Evolutionary conservation across 2,797 vertebrate genomes (phyloP).

Genomic region (Hypotaenidia okinawae): DNA sequence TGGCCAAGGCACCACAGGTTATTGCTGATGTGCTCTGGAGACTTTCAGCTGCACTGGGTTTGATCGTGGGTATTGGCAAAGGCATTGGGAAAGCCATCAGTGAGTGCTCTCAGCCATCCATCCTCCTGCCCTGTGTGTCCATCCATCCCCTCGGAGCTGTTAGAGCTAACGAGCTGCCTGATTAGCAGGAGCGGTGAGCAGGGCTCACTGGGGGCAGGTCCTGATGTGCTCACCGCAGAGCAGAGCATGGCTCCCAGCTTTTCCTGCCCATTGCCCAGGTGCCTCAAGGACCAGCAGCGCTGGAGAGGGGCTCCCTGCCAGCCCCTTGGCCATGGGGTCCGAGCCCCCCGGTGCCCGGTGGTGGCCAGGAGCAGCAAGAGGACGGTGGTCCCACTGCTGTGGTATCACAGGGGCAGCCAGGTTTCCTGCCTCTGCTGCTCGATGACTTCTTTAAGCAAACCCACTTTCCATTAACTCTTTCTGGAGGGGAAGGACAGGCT

Average conservation of each 20-base stretch:
- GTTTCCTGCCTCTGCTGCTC: neutral
- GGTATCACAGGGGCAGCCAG: neutral
- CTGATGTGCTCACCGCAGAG: neutral
- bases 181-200: neutral
- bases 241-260: neutral
- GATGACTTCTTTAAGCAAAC: neutral
- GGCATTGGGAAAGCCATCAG: neutral
- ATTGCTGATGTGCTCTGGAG: neutral
- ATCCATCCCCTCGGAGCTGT: neutral
- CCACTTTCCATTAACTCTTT: neutral
- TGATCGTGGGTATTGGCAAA: neutral
- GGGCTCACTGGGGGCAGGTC: neutral
- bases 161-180: neutral
- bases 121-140: accelerated
- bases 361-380: neutral
- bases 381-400: neutral
- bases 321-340: neutral
- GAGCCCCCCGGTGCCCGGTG: neutral
- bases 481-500: neutral
- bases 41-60: neutral
- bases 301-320: neutral
- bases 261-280: accelerated
- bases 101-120: neutral
- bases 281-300: neutral
- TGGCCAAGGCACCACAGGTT: neutral